Base-by-base conservation (phyloP, 1,140 invertebrate genomes). In the Diabrotica undecimpunctata region DNA sequence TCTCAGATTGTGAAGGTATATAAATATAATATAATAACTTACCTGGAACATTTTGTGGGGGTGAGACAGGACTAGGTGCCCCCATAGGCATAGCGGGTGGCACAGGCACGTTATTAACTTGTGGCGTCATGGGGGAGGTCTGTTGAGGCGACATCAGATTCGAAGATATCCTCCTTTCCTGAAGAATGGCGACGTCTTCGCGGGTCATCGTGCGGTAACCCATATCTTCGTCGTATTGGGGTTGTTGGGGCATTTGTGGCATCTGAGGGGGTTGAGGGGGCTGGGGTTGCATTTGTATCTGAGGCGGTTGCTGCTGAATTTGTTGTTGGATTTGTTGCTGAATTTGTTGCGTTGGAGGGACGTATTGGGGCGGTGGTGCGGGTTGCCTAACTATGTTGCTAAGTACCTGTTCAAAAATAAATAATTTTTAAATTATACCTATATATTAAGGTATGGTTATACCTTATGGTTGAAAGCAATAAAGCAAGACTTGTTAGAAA, bases 121-220 rank as follows among this genome's bases (percentile, higher is more conserved):
- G 73, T 39, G 79, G 79, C 53, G 75, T 78, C 75, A 79, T 79
- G 6, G 78, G 78, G 13, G 76, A 77, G 10, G 72, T 76, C 51
- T 76, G 77, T 55, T 77, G 75, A 8, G 77, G 75, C 7, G 76
- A 78, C 66, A 78, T 79, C 69, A 81, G 66, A 8, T 79, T 58
- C 5, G 77, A 66, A 5, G 77, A 79, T 74, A 77, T 78, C 64
- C 75, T 64, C 54, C 78, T 70, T 65, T 78, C 75, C 63, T 70
- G 90, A 65, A 94, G 87, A 62, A 92, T 89, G 11, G 90, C 91
- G 8, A 92, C 90, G 79, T 94, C 92, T 78, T 94, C 92, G 65
- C 91, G 86, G 7, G 91, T 93, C 91, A 93, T 93, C 38, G 91
- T 93, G 78, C 91, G 86, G 81, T 92, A 93, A 58, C 90, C 90